Evolutionary conservation across 2,113 vertebrate species (phyloP), one percentile per base, ranked within the genome.

Genomic region (Illadopsis cleaveri): DNA sequence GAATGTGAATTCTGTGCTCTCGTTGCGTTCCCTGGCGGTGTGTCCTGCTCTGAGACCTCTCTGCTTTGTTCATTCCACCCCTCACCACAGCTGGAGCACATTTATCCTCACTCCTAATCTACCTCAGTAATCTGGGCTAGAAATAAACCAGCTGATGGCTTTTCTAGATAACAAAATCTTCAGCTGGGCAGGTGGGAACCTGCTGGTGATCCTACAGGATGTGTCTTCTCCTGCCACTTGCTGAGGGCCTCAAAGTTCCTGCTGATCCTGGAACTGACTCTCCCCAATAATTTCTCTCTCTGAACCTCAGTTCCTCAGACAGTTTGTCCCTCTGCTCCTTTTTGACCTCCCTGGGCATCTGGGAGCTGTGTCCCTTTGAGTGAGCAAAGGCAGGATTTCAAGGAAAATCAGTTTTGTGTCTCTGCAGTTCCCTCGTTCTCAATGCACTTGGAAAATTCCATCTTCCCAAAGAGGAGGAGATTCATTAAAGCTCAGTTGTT

Each of bases 401-500:
- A 38, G 22, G 30, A n/a, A 53, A 54, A 10, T 20, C n/a, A 44
- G 6, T 25, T 89, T 87, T 79, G 44, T 53, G 4, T 35, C 44
- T 48, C n/a, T 78, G 38, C 57, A 40, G 33, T 16, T 37, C 65
- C 33, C 17, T 0, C 10, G 6, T 51, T 73, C 56, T 73, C 51
- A 57, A 5, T 25, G 30, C 3, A 1, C 62, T 66, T 62, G 51
- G 27, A 25, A 35, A 94, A 90, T 65, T 70, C 92, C 82, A 60
- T 86, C 75, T 92, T 88, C 71, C 38, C 5, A 0, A 62, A 37
- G 70, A 87, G 78, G 64, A 87, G 78, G 75, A 35, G 54, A 81
- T 76, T 58, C 76, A 62, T 93, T 56, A 91, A 56, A 70, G 85
- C 86, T 73, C 75, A 40, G 48, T 87, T 91, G 54, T 85, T 90